phyloP scores from a whole-genome alignment of 2,113 vertebrate species.

The Hemiprocne comata region DNA sequence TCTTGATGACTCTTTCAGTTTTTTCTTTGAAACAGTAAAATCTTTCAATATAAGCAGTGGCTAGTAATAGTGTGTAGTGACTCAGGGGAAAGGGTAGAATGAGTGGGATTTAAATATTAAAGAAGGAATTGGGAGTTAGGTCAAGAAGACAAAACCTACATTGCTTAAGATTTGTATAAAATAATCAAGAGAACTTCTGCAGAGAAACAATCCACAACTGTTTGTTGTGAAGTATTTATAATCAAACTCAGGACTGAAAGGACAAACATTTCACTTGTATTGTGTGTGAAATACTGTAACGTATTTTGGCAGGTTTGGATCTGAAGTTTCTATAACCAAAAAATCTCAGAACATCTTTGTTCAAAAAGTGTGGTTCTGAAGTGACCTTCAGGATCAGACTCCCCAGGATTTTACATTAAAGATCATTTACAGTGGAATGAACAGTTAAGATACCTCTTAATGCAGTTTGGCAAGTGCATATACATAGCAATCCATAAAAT shows the following conservation, averaged over 20 bases:
- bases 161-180: not conserved
- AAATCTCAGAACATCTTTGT: not conserved
- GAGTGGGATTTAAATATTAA: not conserved
- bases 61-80: not conserved
- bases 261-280: not conserved
- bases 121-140: not conserved
- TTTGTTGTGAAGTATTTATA: not conserved
- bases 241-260: not conserved
- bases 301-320: not conserved
- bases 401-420: not conserved
- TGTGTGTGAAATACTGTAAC: not conserved
- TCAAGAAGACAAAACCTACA: not conserved
- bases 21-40: not conserved
- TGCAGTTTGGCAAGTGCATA: not conserved
- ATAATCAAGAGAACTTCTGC: not conserved
- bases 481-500: not conserved
- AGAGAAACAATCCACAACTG: not conserved
- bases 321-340: not conserved
- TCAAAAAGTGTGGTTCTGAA: not conserved
- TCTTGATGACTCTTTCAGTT: not conserved
- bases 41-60: not conserved
- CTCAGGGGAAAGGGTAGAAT: not conserved
- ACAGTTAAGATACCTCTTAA: not conserved
- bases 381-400: not conserved
- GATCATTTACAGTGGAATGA: not conserved